phyloP scores from a whole-genome alignment of 2,888 invertebrate genomes.

The Ligdia adustata region DNA sequence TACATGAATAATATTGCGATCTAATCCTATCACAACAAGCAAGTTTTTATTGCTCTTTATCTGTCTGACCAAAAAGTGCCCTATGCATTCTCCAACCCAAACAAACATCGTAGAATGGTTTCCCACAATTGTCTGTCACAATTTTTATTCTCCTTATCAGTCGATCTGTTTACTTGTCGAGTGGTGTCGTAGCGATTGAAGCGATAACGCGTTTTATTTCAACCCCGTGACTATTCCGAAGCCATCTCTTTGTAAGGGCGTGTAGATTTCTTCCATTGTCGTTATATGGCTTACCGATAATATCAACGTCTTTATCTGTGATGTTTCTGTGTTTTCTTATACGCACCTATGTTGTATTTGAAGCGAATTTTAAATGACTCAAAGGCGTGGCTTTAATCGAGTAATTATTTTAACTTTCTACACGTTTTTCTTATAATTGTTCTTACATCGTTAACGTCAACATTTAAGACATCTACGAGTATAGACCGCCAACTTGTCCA shows the following conservation, averaged over 20 bases:
- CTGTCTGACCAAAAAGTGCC: constrained; percentile 7
- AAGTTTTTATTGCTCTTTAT: constrained; percentile 6
- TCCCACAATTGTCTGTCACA: constrained; percentile 14
- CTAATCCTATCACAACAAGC: too few species aligned
- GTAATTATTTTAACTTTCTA: too few species aligned
- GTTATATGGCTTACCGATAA: constrained; percentile 2
- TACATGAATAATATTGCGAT: too few species aligned
- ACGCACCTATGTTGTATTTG: too few species aligned
- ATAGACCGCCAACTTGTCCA: too few species aligned
- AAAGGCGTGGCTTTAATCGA: too few species aligned
- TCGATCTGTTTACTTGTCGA: constrained; percentile 39
- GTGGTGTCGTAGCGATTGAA: constrained; percentile 33
- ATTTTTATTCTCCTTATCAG: constrained; percentile 39
- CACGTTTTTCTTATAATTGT: too few species aligned
- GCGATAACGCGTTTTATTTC: constrained; percentile 38
- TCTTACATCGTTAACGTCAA: too few species aligned
- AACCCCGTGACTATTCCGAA: constrained; percentile 33
- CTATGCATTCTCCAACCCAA: constrained; percentile 6
- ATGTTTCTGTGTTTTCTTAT: not conserved
- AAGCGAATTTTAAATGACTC: too few species aligned
- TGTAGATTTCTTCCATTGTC: constrained; percentile 11
- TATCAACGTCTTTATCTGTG: not conserved
- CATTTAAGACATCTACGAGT: too few species aligned
- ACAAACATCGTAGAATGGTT: constrained; percentile 15
- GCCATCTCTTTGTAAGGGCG: constrained; percentile 30